Evolutionary conservation across 2,888 invertebrate species (phyloP), one percentile per base, ranked within the genome.

Genomic region (Meiosimyza platycephala): DNA sequence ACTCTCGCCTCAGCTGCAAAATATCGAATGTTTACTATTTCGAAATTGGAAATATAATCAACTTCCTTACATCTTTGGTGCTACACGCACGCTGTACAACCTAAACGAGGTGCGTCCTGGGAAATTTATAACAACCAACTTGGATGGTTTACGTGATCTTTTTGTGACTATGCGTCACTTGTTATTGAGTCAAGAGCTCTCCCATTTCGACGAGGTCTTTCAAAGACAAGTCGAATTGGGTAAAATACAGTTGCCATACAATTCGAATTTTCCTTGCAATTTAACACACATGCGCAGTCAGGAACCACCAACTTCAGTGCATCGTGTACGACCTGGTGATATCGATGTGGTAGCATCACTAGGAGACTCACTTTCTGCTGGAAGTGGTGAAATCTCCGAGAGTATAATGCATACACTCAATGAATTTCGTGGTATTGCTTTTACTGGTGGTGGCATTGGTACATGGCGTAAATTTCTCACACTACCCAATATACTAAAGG

Each of bases 341-440:
- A 89, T 92, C 47, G 90, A 91, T 77, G 85, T 92, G 0, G 85
- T 92, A 47, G 91, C 86, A 0, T 89, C 90, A 1, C 84, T 92
- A 68, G 91, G 91, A 0, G 92, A 92, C 80, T 91, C 91, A 1
- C 79, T 91, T 3, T 89, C 90, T 0, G 90, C 90, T 1, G 91
- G 90, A 15, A 88, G 88, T 72, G 91, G 90, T 9, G 84, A 89
- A 1, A 86, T 89, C 28, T 89, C 90, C 0, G 83, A 83, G 1
- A 86, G 80, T 50, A 50, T 90, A 0, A 59, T 88, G 1, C 88
- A 90, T 7, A 78, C 90, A 13, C 22, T 82, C 0, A 84, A 86
- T n/a, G 89, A 90, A 78, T 88, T 88, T 80, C 85, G 89, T 0
- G 89, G 89, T 3, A 59, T 89, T 16, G 84, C 88, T 0, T 89